Evolutionary conservation across 1,140 invertebrate species (phyloP), one percentile per base, ranked within the genome.

Genomic region (Anthonomus grandis): DNA sequence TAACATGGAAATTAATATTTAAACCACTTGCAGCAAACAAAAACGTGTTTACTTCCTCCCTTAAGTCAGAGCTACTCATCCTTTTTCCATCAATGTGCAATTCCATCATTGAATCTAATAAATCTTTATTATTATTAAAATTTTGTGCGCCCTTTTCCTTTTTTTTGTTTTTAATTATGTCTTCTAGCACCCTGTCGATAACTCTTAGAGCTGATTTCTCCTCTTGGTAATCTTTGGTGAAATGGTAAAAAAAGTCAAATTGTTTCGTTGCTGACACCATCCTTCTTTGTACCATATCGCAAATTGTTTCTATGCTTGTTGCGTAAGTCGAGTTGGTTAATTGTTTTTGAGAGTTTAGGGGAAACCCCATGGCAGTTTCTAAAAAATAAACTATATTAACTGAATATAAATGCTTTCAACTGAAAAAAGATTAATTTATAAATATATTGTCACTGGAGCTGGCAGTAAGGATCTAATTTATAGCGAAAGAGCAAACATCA

Each of bases 1-100:
- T 3, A 12, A 4, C 2, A 49, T 4, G 4, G 3, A 10, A 36
- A 36, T 19, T 17, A 2, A 6, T 38, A 17, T 8, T 52, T 39
- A 51, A 55, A 3, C 47, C 34, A 47, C 42, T 53, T 46, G 53
- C 57, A 6, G 49, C 57, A 47, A 59, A 53, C 10, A 34, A 39
- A 13, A 59, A 59, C 13, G 49, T 59, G 23, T 59, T 59, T 19
- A 59, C 34, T 34, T 59, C 49, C 15, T 52, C 57, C 21, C 50
- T 52, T 22, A 59, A 44, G 21, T 59, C 57, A 25, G 15, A 27
- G 4, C 17, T 25, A 18, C 8, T 53, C 24, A 59, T 21, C 5
- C 5, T 18, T 42, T 53, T 52, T 39, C 42, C 57, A 46, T 59
- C 50, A 25, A 52, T 53, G 10, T 42, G 18, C 15, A 59, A 8